Evolutionary conservation across 1,140 invertebrate genomes (phyloP), one percentile per base, ranked within the genome.

Genomic region (Hyles vespertilio): DNA sequence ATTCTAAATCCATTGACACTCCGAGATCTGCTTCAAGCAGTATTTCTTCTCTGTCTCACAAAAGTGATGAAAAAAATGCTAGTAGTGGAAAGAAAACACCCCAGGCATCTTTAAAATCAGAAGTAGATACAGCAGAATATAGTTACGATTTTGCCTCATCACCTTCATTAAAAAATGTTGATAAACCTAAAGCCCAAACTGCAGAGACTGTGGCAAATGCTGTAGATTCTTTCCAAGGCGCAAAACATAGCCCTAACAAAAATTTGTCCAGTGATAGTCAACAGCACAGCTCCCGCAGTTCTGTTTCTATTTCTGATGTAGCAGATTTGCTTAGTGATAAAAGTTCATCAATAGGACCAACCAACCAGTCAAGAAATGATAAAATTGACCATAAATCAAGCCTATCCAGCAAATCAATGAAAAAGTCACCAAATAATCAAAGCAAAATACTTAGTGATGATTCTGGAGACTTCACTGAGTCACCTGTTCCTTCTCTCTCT

Each of bases 241-340:
- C 70, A 40, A 49, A 58, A 12, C 67, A 61, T 49, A 72, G 66
- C 52, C 58, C 53, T 43, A 69, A 62, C 43, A 70, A 72, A 43
- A 71, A 67, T 61, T 61, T 48, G 45, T 60, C 65, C 32, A 32
- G 58, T 45, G 69, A 76, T 51, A 79, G 72, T 58, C 70, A 64
- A 49, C 70, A 74, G 55, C 70, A 82, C 40, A 78, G 72, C 9
- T 82, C 85, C 11, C 74, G 68, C 9, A 85, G 82, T 55, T 87
- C 86, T 43, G 68, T 85, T 33, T 87, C 86, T 22, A 71, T 84
- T 68, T 87, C 83, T 33, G 84, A 89, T 73, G 77, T 87, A 51
- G 81, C 86, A 33, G 84, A 89, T 69, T 71, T 89, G 44, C 70
- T 89, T 7, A 87, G 83, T 79, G 84, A 86, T 44, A 81, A 74